Evolutionary conservation across 2,797 vertebrate genomes (phyloP).

Genomic region (Gymnoscopelus braueri): DNA sequence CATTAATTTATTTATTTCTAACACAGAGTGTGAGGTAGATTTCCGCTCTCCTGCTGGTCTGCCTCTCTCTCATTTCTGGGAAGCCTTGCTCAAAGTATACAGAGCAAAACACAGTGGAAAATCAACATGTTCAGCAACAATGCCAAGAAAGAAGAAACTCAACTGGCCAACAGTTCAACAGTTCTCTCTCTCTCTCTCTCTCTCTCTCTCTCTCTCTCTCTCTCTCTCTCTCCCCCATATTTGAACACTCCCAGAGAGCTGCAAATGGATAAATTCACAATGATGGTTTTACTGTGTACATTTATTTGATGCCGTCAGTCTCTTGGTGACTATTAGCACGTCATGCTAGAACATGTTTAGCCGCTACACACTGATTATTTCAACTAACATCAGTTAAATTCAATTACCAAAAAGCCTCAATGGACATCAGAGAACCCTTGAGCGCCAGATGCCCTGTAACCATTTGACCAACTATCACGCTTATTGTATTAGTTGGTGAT

Average conservation of each 20-base stretch:
- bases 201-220: slow-evolving; percentile 19
- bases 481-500: slow-evolving; percentile 35
- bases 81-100: slow-evolving; percentile 59
- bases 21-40: slow-evolving; percentile 49
- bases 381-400: slow-evolving; percentile 40
- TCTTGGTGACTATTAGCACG: slow-evolving; percentile 21
- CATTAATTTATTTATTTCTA: slow-evolving; percentile 23
- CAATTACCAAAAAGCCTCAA: slow-evolving; percentile 34
- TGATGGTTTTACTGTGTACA: not conserved
- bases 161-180: slow-evolving; percentile 45
- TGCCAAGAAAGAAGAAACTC: slow-evolving; percentile 52
- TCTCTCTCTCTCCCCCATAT: slow-evolving; percentile 22
- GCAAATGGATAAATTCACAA: not conserved
- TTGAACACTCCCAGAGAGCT: not conserved
- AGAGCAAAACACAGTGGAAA: slow-evolving; percentile 66
- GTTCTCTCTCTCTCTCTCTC: slow-evolving; percentile 7
- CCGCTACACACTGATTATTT: slow-evolving; percentile 33
- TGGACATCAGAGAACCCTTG: slow-evolving; percentile 26
- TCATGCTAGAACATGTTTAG: slow-evolving; percentile 37
- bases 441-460: slow-evolving; percentile 55
- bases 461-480: slow-evolving; percentile 40
- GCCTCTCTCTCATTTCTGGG: slow-evolving; percentile 74
- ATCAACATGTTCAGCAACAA: slow-evolving; percentile 67
- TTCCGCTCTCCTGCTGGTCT: slow-evolving; percentile 53
- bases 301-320: not conserved